A percentile compares a stretch with the other conserved stretches of the same genome.
Conservation (phyloP, 1,140 invertebrate genomes). For the Drosophila orena region DNA sequence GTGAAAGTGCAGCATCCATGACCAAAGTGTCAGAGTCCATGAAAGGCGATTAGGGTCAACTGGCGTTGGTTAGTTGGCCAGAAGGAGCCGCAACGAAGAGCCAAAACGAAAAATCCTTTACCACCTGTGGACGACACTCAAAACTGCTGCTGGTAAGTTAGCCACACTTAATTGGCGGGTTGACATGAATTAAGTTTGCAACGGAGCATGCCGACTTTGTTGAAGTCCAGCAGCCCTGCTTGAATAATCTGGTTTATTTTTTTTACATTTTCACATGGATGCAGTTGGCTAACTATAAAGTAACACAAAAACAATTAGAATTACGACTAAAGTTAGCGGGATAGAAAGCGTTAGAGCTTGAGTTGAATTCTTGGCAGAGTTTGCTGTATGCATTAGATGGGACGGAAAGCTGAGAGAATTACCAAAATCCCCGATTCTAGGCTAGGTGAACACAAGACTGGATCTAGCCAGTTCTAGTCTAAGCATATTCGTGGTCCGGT, state of each 20-base stretch:
- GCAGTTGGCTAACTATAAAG: slow-evolving; percentile 66
- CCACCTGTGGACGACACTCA: slow-evolving; percentile 57
- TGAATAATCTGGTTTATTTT: slow-evolving; percentile 44
- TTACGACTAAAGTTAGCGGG: slow-evolving; percentile 54
- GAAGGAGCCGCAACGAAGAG: slow-evolving; percentile 10
- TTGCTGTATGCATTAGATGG: slow-evolving; percentile 42
- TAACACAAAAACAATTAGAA: slow-evolving; percentile 66
- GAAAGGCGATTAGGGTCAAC: slow-evolving; percentile 70
- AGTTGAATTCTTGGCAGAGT: slow-evolving; percentile 49
- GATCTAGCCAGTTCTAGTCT: slow-evolving; percentile 21
- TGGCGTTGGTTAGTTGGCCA: slow-evolving; percentile 54
- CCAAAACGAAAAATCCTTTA: slow-evolving; percentile 5
- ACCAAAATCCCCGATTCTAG: slow-evolving; percentile 59
- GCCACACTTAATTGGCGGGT: slow-evolving; percentile 15
- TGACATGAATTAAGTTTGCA: slow-evolving; percentile 19
- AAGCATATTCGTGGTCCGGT: slow-evolving; percentile 60
- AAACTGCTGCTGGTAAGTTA: slow-evolving; percentile 8
- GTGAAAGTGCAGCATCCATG: slow-evolving; percentile 44
- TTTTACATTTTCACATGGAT: slow-evolving; percentile 63
- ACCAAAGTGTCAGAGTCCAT: slow-evolving; percentile 70
- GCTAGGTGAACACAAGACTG: slow-evolving; percentile 54
- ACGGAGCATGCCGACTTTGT: background rate
- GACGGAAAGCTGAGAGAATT: slow-evolving; percentile 16
- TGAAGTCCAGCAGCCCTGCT: slow-evolving; percentile 2
- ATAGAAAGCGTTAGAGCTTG: slow-evolving; percentile 36